Evolutionary conservation across 2,888 invertebrate species (phyloP), one percentile per base, ranked within the genome.

Genomic region (Chrysina gloriosa): DNA sequence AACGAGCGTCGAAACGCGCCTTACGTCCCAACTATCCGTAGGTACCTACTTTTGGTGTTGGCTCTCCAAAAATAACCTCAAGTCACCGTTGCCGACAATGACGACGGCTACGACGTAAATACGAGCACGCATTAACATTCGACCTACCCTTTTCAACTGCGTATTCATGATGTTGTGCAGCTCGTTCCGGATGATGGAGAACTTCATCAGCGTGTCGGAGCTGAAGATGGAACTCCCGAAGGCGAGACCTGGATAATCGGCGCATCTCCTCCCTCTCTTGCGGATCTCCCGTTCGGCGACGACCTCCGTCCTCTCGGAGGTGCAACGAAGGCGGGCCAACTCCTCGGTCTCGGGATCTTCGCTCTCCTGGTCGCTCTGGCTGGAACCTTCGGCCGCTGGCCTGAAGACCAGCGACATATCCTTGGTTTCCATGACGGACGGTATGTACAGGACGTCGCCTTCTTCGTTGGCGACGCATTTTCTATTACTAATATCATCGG

Each of bases 181-280:
- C 87, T 98, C 98, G 84, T 97, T 97, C 83, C 92, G 92, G 82
- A 98, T 98, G 76, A 98, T 92, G 83, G 93, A 95, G 85, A 97
- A 97, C 86, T 97, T 97, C 93, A 98, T 97, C 91, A 97, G 92
- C 6, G 97, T 97, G 82, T 96, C 97, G 67, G 97, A 96, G 80
- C 95, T 96, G 85, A 96, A 96, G 81, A 96, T 93, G 72, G 95
- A 95, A 75, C 93, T 91, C 61, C 94, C 95, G 81, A 96, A 95
- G 1, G 95, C 95, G 68, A 96, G 84, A 25, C 96, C 96, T 0
- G 96, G 96, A 85, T 96, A 96, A 82, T 96, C 96, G 39, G 95
- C 92, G 84, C 95, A 95, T 83, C 95, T 87, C 76, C 92, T 87
- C 76, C 89, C 87, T 76, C 92, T 87, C 68, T 89, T 83, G 61